Evolutionary conservation across 2,888 invertebrate species (phyloP).

Genomic region (Heliconius charithonia): DNA sequence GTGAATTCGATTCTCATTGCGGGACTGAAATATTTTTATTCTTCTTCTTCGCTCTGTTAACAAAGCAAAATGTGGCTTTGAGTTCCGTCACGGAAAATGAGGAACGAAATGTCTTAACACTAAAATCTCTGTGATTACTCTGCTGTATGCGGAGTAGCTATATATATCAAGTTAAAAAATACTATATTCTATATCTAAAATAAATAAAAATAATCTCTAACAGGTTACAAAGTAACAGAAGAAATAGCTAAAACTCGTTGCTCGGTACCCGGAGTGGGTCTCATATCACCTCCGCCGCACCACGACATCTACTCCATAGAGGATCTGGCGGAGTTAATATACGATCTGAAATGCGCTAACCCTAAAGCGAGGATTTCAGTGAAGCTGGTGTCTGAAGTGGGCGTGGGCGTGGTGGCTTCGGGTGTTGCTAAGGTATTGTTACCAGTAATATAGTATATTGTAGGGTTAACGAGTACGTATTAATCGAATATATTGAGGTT

Average conservation of each 20-base stretch:
- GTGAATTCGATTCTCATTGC: neutral
- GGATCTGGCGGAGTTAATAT: slow-evolving; percentile 98
- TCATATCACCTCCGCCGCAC: slow-evolving; percentile 99
- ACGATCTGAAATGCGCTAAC: slow-evolving; percentile 98
- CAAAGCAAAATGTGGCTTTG: too few species aligned
- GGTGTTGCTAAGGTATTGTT: slow-evolving; percentile 95
- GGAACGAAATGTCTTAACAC: too few species aligned
- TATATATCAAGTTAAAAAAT: too few species aligned
- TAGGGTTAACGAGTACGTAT: neutral
- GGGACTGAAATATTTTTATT: neutral
- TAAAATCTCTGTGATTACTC: too few species aligned
- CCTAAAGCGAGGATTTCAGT: slow-evolving; percentile 97
- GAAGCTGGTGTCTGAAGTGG: slow-evolving; percentile 98
- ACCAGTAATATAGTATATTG: neutral
- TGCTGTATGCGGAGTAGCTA: too few species aligned
- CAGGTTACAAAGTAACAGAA: slow-evolving; percentile 92
- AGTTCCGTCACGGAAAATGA: too few species aligned
- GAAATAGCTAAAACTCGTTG: slow-evolving; percentile 98
- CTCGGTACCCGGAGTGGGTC: slow-evolving; percentile 97
- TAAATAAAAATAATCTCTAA: neutral
- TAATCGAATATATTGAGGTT: too few species aligned
- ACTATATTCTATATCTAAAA: neutral
- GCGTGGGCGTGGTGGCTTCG: slow-evolving; percentile 99
- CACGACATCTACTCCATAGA: slow-evolving; percentile 99
- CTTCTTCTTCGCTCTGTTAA: neutral